Percentiles rank a stretch among this genome's conserved stretches.
Conservation (phyloP, 1,140 invertebrate genomes). For the Drosophila ananassae region DNA sequence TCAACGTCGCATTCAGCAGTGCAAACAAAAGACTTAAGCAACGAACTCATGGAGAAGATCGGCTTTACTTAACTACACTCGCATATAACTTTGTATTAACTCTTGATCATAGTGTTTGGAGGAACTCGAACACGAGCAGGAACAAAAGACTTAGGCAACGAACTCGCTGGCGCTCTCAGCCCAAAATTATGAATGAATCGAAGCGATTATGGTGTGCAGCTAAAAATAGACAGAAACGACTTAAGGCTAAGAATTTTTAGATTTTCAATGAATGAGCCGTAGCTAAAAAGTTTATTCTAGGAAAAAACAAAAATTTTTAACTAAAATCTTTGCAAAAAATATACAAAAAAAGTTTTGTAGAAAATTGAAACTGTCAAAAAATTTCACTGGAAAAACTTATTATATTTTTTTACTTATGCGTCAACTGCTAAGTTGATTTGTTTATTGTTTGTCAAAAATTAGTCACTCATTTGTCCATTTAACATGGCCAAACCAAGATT, state of each 20-base stretch:
- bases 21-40: constrained; percentile 58
- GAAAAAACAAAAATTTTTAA: background rate
- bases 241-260: background rate
- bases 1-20: constrained; percentile 50
- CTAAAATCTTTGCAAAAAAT: background rate
- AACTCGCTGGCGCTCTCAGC: constrained; percentile 34
- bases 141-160: constrained; percentile 61
- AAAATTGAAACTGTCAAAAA: constrained; percentile 1
- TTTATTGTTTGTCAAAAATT: constrained; percentile 27
- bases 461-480: constrained; percentile 44
- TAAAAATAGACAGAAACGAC: background rate
- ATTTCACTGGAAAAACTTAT: constrained; percentile 1
- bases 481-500: constrained; percentile 39
- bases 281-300: background rate
- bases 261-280: constrained; percentile 7
- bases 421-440: background rate
- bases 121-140: constrained; percentile 18
- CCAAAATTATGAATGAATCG: constrained; percentile 46
- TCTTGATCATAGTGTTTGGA: constrained; percentile 33
- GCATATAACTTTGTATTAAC: constrained; percentile 38
- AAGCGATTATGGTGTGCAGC: constrained; percentile 8
- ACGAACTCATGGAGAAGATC: constrained; percentile 39
- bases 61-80: constrained; percentile 41
- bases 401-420: background rate
- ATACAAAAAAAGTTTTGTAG: too few relatives aligned